Conservation (phyloP, 2,797 vertebrate species). For the Salmo trutta region DNA sequence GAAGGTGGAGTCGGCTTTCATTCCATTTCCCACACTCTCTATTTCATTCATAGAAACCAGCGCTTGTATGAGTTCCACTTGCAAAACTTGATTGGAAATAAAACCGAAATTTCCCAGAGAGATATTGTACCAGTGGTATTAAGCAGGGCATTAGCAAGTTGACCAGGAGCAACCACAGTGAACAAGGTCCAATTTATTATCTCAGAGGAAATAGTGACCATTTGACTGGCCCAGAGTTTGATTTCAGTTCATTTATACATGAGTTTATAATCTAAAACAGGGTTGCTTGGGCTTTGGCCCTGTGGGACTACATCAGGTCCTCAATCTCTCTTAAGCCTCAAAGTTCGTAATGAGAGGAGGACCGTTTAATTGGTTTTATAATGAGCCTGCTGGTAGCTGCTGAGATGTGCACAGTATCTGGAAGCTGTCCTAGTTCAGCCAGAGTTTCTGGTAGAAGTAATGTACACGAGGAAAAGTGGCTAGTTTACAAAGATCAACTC, state of each 20-base stretch:
- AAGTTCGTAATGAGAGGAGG: slow-evolving; percentile 64
- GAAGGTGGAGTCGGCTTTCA: slow-evolving; percentile 41
- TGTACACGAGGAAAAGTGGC: slow-evolving; percentile 17
- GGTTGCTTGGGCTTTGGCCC: slow-evolving; percentile 52
- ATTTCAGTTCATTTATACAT: slow-evolving; percentile 53
- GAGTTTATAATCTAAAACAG: slow-evolving; percentile 58
- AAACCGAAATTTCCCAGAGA: neutral
- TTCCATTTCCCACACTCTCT: slow-evolving; percentile 60
- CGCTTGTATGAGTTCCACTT: slow-evolving; percentile 36
- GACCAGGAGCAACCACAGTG: slow-evolving; percentile 13
- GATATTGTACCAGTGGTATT: slow-evolving; percentile 3
- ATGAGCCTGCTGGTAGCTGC: slow-evolving; percentile 59
- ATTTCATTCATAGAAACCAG: slow-evolving; percentile 57
- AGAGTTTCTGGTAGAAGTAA: slow-evolving; percentile 6
- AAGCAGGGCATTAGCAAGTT: slow-evolving; percentile 15
- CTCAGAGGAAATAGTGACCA: slow-evolving; percentile 43
- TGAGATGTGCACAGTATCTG: neutral
- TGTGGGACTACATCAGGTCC: slow-evolving; percentile 61
- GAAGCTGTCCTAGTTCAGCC: slow-evolving; percentile 21
- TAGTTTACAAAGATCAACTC: neutral
- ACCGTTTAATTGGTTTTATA: slow-evolving; percentile 73
- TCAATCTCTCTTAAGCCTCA: slow-evolving; percentile 61
- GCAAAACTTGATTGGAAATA: slow-evolving; percentile 30
- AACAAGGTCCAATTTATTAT: slow-evolving; percentile 27
- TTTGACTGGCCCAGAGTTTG: slow-evolving; percentile 40